Evolutionary conservation across 1,140 invertebrate species (phyloP).

Genomic region (Plectus sambesii): DNA sequence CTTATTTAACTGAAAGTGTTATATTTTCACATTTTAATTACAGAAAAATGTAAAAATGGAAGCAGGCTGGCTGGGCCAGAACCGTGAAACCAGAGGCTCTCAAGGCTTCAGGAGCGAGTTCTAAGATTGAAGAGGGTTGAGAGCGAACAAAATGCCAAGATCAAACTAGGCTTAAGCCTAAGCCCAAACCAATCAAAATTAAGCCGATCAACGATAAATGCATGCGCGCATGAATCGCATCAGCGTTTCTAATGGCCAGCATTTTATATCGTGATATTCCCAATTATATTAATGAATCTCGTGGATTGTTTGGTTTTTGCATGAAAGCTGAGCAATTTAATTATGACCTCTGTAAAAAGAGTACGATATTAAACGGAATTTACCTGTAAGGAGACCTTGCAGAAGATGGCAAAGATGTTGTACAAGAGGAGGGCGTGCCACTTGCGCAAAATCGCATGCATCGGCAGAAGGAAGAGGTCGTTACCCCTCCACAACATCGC

Average conservation of each 20-base stretch:
- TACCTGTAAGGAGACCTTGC: conserved; percentile 39
- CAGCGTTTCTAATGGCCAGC: neutral
- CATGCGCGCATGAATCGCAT: neutral
- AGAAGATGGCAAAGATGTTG: conserved; percentile 34
- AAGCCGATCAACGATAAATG: neutral
- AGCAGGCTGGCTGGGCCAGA: too few species aligned
- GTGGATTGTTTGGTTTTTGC: too few species aligned
- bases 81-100: too few species aligned
- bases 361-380: neutral
- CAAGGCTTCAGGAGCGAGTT: too few species aligned
- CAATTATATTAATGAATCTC: conserved; percentile 5
- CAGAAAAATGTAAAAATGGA: too few species aligned
- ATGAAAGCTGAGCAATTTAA: too few species aligned
- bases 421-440: conserved; percentile 38
- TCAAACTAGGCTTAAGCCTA: too few species aligned
- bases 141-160: too few species aligned
- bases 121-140: too few species aligned
- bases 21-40: too few species aligned
- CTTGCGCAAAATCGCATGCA: conserved; percentile 27
- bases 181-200: too few species aligned
- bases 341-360: conserved; percentile 6
- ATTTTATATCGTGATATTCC: conserved; percentile 9
- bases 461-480: conserved; percentile 41
- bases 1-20: too few species aligned
- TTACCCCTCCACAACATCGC: conserved; percentile 44